Evolutionary conservation across 2,113 vertebrate genomes (phyloP).

Genomic region (Malurus alboscapulatus): DNA sequence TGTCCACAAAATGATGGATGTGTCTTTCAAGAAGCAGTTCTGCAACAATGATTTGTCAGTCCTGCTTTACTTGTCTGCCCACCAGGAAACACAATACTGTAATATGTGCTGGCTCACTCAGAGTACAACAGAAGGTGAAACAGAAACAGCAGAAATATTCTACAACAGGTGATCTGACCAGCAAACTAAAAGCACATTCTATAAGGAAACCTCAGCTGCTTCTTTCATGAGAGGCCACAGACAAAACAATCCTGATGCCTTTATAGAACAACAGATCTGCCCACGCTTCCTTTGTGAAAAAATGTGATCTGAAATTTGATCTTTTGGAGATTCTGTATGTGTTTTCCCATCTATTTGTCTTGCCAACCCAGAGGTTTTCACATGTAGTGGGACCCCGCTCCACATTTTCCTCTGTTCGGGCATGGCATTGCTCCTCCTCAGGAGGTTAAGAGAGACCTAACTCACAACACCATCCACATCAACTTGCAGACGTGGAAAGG

Average conservation of each 20-base stretch:
- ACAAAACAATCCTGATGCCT: not conserved
- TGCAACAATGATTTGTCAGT: not conserved
- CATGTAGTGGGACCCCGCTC: not conserved
- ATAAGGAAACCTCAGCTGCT: not conserved
- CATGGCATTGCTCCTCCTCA: not conserved
- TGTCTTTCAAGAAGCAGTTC: not conserved
- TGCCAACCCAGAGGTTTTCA: not conserved
- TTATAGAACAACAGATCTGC: not conserved
- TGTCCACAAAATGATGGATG: not conserved
- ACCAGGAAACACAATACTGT: not conserved
- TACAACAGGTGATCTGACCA: not conserved
- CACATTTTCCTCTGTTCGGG: not conserved
- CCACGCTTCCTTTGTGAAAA: not conserved
- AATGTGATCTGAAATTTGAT: accelerated
- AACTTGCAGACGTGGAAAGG: not conserved
- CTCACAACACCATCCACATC: not conserved
- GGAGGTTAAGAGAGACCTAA: not conserved
- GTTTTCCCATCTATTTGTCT: not conserved
- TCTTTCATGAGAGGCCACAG: accelerated
- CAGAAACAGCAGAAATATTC: not conserved
- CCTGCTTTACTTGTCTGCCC: not conserved
- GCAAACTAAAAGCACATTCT: not conserved
- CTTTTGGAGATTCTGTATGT: not conserved
- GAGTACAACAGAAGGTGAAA: not conserved
- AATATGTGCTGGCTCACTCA: not conserved